Evolutionary conservation across 1,140 invertebrate genomes (phyloP).

Genomic region (Lepidurus couesii): DNA sequence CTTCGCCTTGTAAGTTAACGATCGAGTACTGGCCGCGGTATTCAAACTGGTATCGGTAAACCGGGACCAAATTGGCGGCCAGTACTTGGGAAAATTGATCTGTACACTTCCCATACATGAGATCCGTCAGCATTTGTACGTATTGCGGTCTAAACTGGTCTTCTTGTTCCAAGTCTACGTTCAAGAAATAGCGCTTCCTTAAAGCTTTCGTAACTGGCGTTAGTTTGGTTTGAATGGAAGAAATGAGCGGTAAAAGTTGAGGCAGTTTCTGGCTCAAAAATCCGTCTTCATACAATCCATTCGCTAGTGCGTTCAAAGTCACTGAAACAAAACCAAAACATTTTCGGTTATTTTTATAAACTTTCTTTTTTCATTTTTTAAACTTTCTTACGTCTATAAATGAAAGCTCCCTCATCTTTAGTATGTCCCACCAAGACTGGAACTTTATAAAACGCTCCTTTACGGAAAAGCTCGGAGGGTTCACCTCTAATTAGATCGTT

Average conservation of each 20-base stretch:
- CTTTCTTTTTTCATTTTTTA: conserved; percentile 2
- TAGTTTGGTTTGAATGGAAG: conserved; percentile 40
- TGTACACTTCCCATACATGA: conserved; percentile 40
- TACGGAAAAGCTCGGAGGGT: conserved; percentile 40
- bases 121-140: conserved; percentile 41
- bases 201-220: conserved; percentile 40
- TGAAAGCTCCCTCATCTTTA: conserved; percentile 48
- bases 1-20: conserved; percentile 41
- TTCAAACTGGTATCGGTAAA: conserved; percentile 43
- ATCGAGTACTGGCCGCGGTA: conserved; percentile 44
- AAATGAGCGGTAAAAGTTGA: conserved; percentile 40
- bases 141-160: conserved; percentile 42
- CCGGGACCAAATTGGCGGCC: conserved; percentile 39
- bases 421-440: conserved; percentile 44
- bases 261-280: conserved; percentile 42
- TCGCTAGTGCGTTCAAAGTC: conserved; percentile 41
- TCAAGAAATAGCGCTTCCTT: conserved; percentile 41
- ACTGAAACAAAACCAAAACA: conserved; percentile 35
- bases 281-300: conserved; percentile 41
- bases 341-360: not conserved
- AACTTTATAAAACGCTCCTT: conserved; percentile 43
- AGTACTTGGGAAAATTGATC: conserved; percentile 39
- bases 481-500: conserved; percentile 39
- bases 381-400: conserved; percentile 43
- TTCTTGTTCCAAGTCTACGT: conserved; percentile 42